Base-by-base conservation (phyloP, 2,888 invertebrate species). In the Hymenopus coronatus region DNA sequence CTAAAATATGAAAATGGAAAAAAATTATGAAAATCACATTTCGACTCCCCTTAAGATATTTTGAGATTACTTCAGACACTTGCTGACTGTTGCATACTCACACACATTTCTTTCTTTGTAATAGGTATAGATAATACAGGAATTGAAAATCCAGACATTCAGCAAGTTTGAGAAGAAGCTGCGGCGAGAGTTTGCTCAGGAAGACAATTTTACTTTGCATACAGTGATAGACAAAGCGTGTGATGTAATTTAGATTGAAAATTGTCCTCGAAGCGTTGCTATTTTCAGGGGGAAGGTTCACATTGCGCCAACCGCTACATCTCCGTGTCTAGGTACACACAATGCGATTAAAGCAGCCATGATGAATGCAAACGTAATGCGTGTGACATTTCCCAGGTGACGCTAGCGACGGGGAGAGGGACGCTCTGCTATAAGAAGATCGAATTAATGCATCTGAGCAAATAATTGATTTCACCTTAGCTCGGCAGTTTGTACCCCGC, bases 381-480 rank as follows among this genome's bases (percentile, higher is more conserved):
- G n/a, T 85, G 85, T 28, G 20, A 28, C 81, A 20, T 70, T 70
- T 70, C 54, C 54, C 54, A 70, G 54, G 54, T 70, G 54, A 70
- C 54, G 54, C 54, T 20, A 2, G 54, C 3, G 54, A 2, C 15
- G 54, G 54, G 54, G 54, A 1, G 54, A 70, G 86, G 85, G 27
- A 70, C 28, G 86, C 28, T 28, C 28, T 81, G 28, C 28, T 81
- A 86, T 86, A 86, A 86, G 85, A 86, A 86, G 70, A 86, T 86
- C 30, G 86, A 70, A 20, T 86, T 81, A 86, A 28, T 86, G 86
- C 81, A 86, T 28, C 46, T 70, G 81, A 28, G 86, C 70, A 81
- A 70, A 86, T 86, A 86, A 81, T 86, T 86, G 86, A 86, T 86
- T 70, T 86, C 86, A 28, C 81, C 86, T 86, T 81, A 86, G 30